phyloP scores from a whole-genome alignment of 2,797 vertebrate species.

The Rhinella marina region DNA sequence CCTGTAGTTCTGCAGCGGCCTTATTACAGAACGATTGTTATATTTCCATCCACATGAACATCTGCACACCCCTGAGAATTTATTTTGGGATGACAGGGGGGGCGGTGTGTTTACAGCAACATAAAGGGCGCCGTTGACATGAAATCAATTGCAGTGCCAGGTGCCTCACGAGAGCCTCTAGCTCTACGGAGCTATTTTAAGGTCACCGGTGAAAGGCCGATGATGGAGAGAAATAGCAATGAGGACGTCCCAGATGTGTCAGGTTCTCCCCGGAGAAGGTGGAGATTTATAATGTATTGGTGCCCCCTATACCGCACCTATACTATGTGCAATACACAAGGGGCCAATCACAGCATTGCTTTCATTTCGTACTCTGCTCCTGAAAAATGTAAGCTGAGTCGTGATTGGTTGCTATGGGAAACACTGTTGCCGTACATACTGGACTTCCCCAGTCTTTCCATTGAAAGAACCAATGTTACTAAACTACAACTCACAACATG shows the following conservation, averaged over 20 bases:
- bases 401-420: no score
- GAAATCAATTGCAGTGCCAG: not conserved
- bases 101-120: not conserved
- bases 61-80: not conserved
- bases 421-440: no score
- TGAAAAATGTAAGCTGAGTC: no score
- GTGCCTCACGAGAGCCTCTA: not conserved
- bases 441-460: not conserved
- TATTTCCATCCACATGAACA: conserved; percentile 1
- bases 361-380: no score
- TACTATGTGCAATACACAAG: not conserved
- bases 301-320: not conserved
- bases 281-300: not conserved
- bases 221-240: conserved; percentile 7
- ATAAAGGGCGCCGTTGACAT: not conserved
- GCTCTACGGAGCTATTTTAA: not conserved
- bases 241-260: conserved; percentile 22
- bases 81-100: not conserved
- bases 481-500: no score
- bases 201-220: conserved; percentile 7
- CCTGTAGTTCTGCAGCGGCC: not conserved
- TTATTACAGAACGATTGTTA: not conserved
- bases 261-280: not conserved
- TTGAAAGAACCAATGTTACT: not conserved
- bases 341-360: not conserved